phyloP scores from a whole-genome alignment of 2,888 invertebrate genomes.

The Stramonita haemastoma region DNA sequence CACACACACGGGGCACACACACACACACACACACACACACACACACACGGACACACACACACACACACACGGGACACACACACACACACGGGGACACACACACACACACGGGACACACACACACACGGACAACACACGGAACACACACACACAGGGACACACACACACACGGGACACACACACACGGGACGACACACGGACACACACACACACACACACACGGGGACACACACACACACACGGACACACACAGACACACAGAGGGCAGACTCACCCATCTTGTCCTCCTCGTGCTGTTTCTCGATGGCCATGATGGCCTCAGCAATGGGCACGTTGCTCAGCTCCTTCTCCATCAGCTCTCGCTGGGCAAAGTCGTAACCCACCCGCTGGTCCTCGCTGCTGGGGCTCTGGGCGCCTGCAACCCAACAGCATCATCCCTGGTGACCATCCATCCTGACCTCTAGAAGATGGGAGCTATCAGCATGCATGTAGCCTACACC shows the following conservation, averaged over 20 bases:
- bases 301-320: constrained; percentile 93
- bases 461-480: no score
- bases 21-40: constrained; percentile 60
- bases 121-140: background rate
- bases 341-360: constrained; percentile 95
- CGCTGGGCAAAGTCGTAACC: constrained; percentile 98
- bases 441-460: background rate
- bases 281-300: constrained; percentile 96
- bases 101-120: background rate
- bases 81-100: background rate
- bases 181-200: background rate
- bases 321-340: constrained; percentile 96
- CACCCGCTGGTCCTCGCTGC: constrained; percentile 76
- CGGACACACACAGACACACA: background rate
- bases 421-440: no score
- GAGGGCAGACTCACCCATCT: constrained; percentile 78
- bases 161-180: background rate
- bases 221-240: background rate
- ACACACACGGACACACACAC: no score
- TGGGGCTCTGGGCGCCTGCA: constrained; percentile 62
- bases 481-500: no score
- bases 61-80: no score
- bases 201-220: background rate
- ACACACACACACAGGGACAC: background rate
- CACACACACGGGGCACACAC: background rate